These are phyloP conservation scores for Ooceraea biroi DNA, from an alignment of 1,140 invertebrate genomes.

Conservation along the genomic window DNA sequence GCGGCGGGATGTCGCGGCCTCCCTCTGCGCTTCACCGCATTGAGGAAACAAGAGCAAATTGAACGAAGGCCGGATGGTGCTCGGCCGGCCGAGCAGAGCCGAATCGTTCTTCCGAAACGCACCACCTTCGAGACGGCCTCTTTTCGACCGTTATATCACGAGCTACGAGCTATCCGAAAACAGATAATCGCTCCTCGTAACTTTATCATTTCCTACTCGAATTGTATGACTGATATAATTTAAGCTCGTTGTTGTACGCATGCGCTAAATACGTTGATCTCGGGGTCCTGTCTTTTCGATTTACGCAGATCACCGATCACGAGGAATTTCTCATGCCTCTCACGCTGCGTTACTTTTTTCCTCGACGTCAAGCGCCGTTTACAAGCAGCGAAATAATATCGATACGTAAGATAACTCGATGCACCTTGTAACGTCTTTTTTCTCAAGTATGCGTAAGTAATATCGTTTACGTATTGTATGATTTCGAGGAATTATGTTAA, in stretches of 20 bases:
- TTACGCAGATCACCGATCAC: slow-evolving; percentile 58
- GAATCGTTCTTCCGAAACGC: slow-evolving; percentile 31
- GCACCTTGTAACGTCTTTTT: background rate
- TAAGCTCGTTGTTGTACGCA: background rate
- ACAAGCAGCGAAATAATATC: slow-evolving; percentile 56
- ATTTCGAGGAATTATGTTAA: too few species aligned
- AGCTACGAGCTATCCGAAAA: background rate
- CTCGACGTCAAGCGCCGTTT: slow-evolving; percentile 55
- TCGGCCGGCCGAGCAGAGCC: slow-evolving; percentile 19
- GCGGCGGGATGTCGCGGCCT: slow-evolving; percentile 80
- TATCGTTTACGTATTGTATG: too few species aligned
- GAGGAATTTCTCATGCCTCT: slow-evolving; percentile 71
- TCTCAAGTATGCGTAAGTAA: too few species aligned
- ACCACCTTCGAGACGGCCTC: slow-evolving; percentile 12
- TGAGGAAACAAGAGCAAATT: slow-evolving; percentile 79
- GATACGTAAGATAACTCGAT: slow-evolving; percentile 53
- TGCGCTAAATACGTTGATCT: too few species aligned
- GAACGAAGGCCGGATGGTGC: slow-evolving; percentile 50
- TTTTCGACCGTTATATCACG: background rate
- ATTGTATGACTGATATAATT: too few species aligned
- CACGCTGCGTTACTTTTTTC: slow-evolving; percentile 69
- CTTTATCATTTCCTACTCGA: too few species aligned
- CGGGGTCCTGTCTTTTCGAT: slow-evolving; percentile 51
- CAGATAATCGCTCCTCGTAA: background rate
- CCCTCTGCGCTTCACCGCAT: slow-evolving; percentile 77